These are phyloP conservation scores for Sesamia nonagrioides DNA, from an alignment of 1,140 invertebrate genomes.

Conservation along the genomic window DNA sequence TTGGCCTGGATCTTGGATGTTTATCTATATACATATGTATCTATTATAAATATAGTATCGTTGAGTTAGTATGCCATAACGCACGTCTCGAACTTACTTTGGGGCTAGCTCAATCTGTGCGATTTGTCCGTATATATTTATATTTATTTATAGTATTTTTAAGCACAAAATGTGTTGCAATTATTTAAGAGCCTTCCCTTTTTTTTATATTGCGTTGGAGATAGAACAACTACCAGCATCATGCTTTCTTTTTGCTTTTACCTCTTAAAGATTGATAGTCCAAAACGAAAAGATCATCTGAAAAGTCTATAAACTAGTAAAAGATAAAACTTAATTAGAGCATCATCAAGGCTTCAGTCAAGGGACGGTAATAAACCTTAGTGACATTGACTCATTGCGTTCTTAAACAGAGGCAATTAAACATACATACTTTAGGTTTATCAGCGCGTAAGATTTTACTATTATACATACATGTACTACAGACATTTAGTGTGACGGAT, in stretches of 20 bases:
- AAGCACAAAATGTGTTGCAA: too few relatives aligned
- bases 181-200: neutral
- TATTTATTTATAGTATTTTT: too few relatives aligned
- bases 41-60: too few relatives aligned
- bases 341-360: slow-evolving; percentile 29
- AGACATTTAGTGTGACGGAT: slow-evolving; percentile 28
- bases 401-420: slow-evolving; percentile 42
- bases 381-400: slow-evolving; percentile 46
- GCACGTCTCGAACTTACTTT: too few relatives aligned
- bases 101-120: too few relatives aligned
- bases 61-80: too few relatives aligned
- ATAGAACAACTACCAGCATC: neutral
- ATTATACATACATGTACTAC: neutral
- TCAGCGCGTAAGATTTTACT: slow-evolving; percentile 35
- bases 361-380: slow-evolving; percentile 27
- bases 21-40: too few relatives aligned
- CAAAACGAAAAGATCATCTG: slow-evolving; percentile 18
- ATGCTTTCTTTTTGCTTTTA: neutral
- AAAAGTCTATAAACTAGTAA: slow-evolving; percentile 33
- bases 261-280: slow-evolving; percentile 6
- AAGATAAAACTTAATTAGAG: slow-evolving; percentile 43
- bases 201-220: neutral
- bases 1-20: too few relatives aligned
- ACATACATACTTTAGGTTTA: slow-evolving; percentile 33
- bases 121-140: too few relatives aligned